Base-by-base conservation (phyloP, 2,113 vertebrate species). In the Paralichthys olivaceus region DNA sequence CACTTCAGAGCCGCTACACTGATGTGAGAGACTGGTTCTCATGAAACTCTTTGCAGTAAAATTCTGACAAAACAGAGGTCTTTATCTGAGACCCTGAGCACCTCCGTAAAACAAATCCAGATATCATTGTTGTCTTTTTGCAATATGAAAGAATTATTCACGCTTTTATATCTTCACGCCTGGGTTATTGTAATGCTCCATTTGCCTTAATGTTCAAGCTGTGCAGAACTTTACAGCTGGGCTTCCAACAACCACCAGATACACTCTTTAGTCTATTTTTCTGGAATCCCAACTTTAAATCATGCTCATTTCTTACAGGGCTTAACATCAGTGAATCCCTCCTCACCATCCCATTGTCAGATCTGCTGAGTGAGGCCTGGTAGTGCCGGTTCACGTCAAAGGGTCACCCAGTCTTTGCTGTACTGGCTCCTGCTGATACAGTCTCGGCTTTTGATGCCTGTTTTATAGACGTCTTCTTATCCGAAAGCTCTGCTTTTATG, bases 111-210 rank as follows among this genome's bases (percentile, higher is more conserved):
- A 49, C 25, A 64, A 64, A 47, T 47, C 63, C 17, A 51, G 5
- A 66, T 66, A 32, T 66, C 28, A 53, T 15, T 14, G 6, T 20
- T 59, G 57, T 59, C 57, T 32, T 66, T 66, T 66, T 22, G 12
- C 28, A 51, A 32, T 29, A 28, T 7, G 23, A 28, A 49, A 28
- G 19, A 45, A 62, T 25, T 32, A 32, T 22, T 63, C 61, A 45
- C 37, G 8, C 37, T 59, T 29, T 37, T 13, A 61, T 34, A 61
- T 63, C 61, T 63, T 63, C 40, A 47, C 60, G 15, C 62, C 40
- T n/a, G 19, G 62, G n/a, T n/a, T 49, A n/a, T 49, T 49, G 17
- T 14, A 65, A n/a, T 20, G 19, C 61, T 26, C 11, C n/a, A 19
- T 25, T 14, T 64, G 40, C 61, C n/a, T 61, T 3, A 43, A 17